Evolutionary conservation across 2,113 vertebrate genomes (phyloP), one percentile per base, ranked within the genome.

Genomic region (Colistium nudipinnis): DNA sequence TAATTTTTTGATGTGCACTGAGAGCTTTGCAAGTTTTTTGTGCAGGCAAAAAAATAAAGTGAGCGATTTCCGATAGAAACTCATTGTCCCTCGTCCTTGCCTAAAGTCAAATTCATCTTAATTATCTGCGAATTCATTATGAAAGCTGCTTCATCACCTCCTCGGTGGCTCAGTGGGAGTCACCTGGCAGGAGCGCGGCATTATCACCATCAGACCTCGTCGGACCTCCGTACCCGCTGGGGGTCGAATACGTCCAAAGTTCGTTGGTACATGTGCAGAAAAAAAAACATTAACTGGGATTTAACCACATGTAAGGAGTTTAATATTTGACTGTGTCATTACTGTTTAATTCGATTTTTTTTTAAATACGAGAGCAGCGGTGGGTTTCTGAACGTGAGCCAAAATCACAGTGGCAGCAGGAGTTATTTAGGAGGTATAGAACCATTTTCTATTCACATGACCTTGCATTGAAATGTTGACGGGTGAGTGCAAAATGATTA

Each of bases 71-170:
- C 9, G n/a, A 16, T 9, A 13, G 4, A 33, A 49, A 53, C 19
- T 36, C 49, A 57, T 6, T 36, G 19, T 24, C 17, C 43, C 11
- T 38, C 30, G 68, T 41, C 47, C 52, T 71, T 73, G 68, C 33
- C n/a, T n/a, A 79, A 59, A 53, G 25, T 66, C 53, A 48, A 55
- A 78, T 77, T 66, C 19, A 72, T 76, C 63, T 72, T 57, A 64
- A 75, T 79, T 73, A 68, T 70, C 48, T 68, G 27, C 28, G 44
- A 56, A n/a, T n/a, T n/a, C n/a, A n/a, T n/a, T 48, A 69, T 55
- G 31, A 68, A 45, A 52, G 47, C 55, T 35, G 45, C 61, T 70
- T 31, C 51, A 70, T 74, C 74, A 61, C 59, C 38, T n/a, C n/a
- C 52, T 60, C 20, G 62, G 27, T 68, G 61, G 38, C 72, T 60